Evolutionary conservation across 1,140 invertebrate species (phyloP), one percentile per base, ranked within the genome.

Genomic region (Bombyx mandarina): DNA sequence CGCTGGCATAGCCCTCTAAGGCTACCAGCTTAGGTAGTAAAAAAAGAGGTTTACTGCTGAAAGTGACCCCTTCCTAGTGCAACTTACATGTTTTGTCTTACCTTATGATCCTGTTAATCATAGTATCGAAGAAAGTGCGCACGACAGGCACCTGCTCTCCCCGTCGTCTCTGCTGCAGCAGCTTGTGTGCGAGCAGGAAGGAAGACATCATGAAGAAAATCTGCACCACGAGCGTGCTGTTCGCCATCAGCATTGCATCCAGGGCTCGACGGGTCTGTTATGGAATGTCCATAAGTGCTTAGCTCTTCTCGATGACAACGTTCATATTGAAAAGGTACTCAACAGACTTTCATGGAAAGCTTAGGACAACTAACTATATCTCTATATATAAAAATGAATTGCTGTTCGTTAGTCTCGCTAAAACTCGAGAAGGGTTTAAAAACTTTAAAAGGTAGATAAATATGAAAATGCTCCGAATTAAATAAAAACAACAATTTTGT

Each of bases 181-280:
- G 63, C 60, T 86, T 86, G 64, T 82, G 76, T 0, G 81, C 79
- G 49, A 84, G 72, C 43, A 86, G 71, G 65, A 84, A 86, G 42
- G 74, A 77, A 5, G 81, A 74, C 81, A 86, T 82, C 12, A 83
- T 54, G 69, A 86, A 86, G 75, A 84, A 86, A 54, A 82, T 72
- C 65, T 86, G 83, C 61, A 86, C 83, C 67, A 84, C 73, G 56
- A 86, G 71, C 44, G 81, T 83, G 64, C 81, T 80, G 73, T 86
- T 86, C 18, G 73, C 67, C 61, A 82, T 68, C 58, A 84, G 58
- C 48, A 86, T 71, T 42, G 66, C 81, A 53, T 86, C 83, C 4
- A 64, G 50, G 0, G 60, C 56, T 7, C 61, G 62, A 0, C 79
- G 74, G n/a, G 58, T 63, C 82, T 86, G 63, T 12, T 58, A 54